Evolutionary conservation across 2,797 vertebrate species (phyloP).

Genomic region (Columba guinea): DNA sequence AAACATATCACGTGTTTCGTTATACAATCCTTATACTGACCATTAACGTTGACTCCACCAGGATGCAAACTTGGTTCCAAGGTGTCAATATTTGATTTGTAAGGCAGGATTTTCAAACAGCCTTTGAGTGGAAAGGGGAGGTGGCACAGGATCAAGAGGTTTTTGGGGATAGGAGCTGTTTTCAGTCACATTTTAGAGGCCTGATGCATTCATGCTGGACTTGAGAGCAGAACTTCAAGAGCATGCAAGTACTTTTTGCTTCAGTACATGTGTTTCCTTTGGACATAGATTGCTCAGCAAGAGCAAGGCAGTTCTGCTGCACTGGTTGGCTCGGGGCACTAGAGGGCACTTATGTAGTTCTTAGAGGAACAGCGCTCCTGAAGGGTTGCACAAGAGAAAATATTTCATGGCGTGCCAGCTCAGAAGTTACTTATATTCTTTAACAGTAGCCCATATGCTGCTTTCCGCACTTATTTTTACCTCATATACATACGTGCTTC

Average conservation of each 20-base stretch:
- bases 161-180: not conserved
- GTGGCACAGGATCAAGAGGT: not conserved
- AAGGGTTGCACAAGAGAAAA: not conserved
- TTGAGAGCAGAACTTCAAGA: not conserved
- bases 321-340: not conserved
- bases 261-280: not conserved
- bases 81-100: not conserved
- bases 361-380: not conserved
- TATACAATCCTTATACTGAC: accelerated
- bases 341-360: slow-evolving; percentile 50
- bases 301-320: not conserved
- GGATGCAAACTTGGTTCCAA: not conserved
- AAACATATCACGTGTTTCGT: not conserved
- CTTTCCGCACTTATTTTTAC: not conserved
- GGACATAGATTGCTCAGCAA: not conserved
- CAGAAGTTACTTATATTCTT: not conserved
- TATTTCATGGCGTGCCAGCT: not conserved
- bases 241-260: not conserved
- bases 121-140: not conserved
- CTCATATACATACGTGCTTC: accelerated
- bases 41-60: not conserved
- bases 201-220: not conserved
- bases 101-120: not conserved
- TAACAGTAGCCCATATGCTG: accelerated
- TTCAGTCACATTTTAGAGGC: not conserved